A percentile compares a stretch with the other conserved stretches of the same genome.
phyloP scores from a whole-genome alignment of 2,113 vertebrate species.

The Macroglossus sobrinus region DNA sequence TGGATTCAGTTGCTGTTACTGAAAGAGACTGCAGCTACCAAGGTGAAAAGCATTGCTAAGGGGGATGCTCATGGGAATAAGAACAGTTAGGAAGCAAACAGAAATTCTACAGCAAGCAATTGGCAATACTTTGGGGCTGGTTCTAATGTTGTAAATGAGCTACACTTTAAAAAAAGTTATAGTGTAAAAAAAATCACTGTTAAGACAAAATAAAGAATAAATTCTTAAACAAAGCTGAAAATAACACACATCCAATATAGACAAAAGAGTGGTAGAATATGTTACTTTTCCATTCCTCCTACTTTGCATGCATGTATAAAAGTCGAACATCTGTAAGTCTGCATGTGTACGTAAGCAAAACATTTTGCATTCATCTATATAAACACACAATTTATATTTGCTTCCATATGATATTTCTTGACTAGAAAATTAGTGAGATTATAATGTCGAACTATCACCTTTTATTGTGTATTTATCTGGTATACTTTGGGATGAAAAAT shows the following conservation, averaged over 20 bases:
- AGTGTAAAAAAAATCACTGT: background rate
- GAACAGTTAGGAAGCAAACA: background rate
- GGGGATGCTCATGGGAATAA: background rate
- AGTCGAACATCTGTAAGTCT: background rate
- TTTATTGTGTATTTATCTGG: background rate
- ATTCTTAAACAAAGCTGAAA: background rate
- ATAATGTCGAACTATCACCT: background rate
- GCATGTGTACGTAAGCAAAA: background rate
- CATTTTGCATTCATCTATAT: background rate
- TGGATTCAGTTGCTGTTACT: background rate
- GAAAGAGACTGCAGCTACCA: background rate
- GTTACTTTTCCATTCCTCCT: background rate
- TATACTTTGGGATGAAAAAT: background rate
- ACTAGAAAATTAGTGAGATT: background rate
- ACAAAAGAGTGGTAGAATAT: background rate
- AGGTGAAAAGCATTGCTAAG: background rate
- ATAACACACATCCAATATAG: background rate
- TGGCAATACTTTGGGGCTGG: background rate
- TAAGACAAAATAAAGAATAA: background rate
- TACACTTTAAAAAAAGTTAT: background rate
- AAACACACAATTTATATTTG: background rate
- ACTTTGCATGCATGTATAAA: background rate
- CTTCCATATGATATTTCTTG: background rate
- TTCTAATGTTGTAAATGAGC: background rate
- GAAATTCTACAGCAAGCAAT: background rate